Evolutionary conservation across 2,113 vertebrate genomes (phyloP), one percentile per base, ranked within the genome.

Genomic region (Pachypanchax playfairii): DNA sequence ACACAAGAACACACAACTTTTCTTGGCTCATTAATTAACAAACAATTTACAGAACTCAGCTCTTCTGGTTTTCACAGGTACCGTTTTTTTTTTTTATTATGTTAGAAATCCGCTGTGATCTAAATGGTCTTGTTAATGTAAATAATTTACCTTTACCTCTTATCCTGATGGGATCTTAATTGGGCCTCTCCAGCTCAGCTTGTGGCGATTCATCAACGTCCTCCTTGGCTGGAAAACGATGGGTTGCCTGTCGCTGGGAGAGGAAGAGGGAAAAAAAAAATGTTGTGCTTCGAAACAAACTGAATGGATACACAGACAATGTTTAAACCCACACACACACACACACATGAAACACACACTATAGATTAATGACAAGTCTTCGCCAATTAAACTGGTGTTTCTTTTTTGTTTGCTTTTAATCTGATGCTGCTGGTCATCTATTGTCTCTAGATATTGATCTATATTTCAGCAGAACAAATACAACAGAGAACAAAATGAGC

Each of bases 161-260:
- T 92, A 92, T 92, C 92, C 90, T 91, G 91, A 92, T 89, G 85
- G 90, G 90, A 93, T 93, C 91, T 93, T 93, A 93, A 93, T 93
- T 91, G 89, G 69, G 81, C 84, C 82, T 91, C 87, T 87, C 77
- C 39, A 20, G 82, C 80, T 71, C 41, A 31, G 69, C 78, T 78
- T 26, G 58, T 56, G 73, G 86, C 77, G 76, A 92, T 93, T 89
- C 75, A 90, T 91, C 91, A 90, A 77, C 7, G 82, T 91, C 89
- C 69, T 77, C 64, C 74, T 71, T 63, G 47, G 73, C 75, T 76
- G 74, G 80, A 73, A 83, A 84, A 85, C 84, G 77, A 87, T 59
- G 65, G 20, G 33, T 36, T 59, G 80, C 64, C 64, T 72, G 74
- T 77, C 31, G 21, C 14, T 64, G 49, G 59, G 38, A 77, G 58